These are phyloP conservation scores for Onthophagus taurus DNA, from an alignment of 1,140 invertebrate species.

Conservation along the genomic window DNA sequence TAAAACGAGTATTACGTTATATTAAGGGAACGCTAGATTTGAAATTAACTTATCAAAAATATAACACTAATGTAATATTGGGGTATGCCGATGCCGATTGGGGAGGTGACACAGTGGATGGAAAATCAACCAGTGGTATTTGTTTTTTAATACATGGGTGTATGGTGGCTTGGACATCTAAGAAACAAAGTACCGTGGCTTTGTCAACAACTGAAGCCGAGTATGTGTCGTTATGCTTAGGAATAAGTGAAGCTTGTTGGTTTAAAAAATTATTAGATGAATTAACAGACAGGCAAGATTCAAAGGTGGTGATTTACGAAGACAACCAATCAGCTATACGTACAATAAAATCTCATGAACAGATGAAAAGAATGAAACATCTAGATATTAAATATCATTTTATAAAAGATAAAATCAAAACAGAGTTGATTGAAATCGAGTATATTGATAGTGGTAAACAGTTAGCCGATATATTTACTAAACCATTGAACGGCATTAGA, in stretches of 20 bases:
- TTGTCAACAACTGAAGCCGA: constrained; percentile 44
- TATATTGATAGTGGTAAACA: constrained; percentile 25
- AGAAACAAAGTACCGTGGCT: constrained; percentile 22
- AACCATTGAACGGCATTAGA: no score
- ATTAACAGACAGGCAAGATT: constrained; percentile 16
- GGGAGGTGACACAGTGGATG: constrained; percentile 24
- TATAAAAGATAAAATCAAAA: constrained; percentile 18
- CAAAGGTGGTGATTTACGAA: constrained; percentile 18
- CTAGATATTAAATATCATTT: constrained; percentile 24
- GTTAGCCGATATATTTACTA: constrained; percentile 26
- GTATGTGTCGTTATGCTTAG: constrained; percentile 17
- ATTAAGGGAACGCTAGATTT: constrained; percentile 23
- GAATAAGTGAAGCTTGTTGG: constrained; percentile 22
- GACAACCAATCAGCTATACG: constrained; percentile 32
- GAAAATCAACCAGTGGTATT: constrained; percentile 19
- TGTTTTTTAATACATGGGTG: constrained; percentile 17
- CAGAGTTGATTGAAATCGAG: constrained; percentile 16
- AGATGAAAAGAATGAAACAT: constrained; percentile 26
- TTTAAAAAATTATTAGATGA: constrained; percentile 23
- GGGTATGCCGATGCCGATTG: constrained; percentile 32
- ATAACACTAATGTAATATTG: constrained; percentile 19
- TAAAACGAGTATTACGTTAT: constrained; percentile 30
- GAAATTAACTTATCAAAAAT: constrained; percentile 15
- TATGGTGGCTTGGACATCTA: constrained; percentile 31
- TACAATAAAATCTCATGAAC: constrained; percentile 29